Evolutionary conservation across 2,113 vertebrate species (phyloP).

Genomic region (Halcyon malimbica): DNA sequence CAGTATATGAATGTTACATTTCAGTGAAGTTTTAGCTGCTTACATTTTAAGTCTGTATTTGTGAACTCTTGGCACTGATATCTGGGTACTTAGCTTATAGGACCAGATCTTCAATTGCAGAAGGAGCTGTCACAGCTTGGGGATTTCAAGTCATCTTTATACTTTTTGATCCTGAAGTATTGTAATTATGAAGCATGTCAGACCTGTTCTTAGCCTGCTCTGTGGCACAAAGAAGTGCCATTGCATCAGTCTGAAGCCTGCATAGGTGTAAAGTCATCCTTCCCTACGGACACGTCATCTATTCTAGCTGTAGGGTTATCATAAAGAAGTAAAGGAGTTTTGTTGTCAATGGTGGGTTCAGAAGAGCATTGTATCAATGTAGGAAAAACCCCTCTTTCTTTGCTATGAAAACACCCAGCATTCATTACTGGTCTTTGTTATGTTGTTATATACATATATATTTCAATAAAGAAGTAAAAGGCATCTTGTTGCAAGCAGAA

Average conservation of each 20-base stretch:
- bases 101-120: neutral
- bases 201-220: conserved; percentile 37
- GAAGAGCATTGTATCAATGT: neutral
- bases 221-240: neutral
- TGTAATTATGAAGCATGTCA: conserved; percentile 36
- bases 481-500: neutral
- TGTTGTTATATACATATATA: neutral
- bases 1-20: neutral
- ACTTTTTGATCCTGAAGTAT: conserved; percentile 30
- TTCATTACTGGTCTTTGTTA: neutral
- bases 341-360: neutral
- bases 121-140: neutral
- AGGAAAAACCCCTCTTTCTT: neutral
- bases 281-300: neutral
- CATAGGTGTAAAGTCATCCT: conserved; percentile 24
- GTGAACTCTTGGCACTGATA: neutral
- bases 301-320: neutral
- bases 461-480: neutral
- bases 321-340: neutral
- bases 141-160: conserved; percentile 20
- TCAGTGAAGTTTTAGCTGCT: neutral
- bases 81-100: neutral
- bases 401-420: neutral
- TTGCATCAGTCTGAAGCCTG: conserved; percentile 36
- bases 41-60: neutral